Evolutionary conservation across 1,140 invertebrate species (phyloP), one percentile per base, ranked within the genome.

Genomic region (Mesaphorura yosii): DNA sequence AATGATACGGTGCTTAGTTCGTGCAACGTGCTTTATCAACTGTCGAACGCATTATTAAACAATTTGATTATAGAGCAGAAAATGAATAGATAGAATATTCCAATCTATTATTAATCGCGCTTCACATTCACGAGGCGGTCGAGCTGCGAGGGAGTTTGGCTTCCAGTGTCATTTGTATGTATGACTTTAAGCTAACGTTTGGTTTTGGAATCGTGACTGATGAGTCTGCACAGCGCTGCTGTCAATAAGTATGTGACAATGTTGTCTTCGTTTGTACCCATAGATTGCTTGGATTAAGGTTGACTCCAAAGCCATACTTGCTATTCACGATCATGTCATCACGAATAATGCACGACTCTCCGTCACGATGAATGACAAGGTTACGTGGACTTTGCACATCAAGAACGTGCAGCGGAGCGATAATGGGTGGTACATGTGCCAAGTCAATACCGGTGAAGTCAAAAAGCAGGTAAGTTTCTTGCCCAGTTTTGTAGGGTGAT

Each of bases 381-480:
- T 86, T 65, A 88, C 85, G 59, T 90, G 87, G 87, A 87, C 84
- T 38, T 74, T 91, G 47, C 83, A 83, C 68, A 88, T 91, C 64
- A 76, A 80, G 57, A 77, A 79, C 58, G 86, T 88, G 37, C 80
- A 82, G 64, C 75, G 84, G 62, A 83, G 84, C 64, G 89, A 94
- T 72, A 72, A 84, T 38, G 55, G 55, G 6, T 55, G 52, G 64
- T 87, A 88, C 66, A 91, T 90, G 84, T 92, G 88, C 72, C 89
- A 93, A 76, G 82, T 92, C 64, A 90, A 92, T 69, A 88, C 89
- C 54, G 83, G 91, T 70, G 88, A 88, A 15, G 90, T 93, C 85
- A 87, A 87, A 72, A 86, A 83, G 73, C 86, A 88, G 78, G 86
- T 88, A 67, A 78, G 72, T 62, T 46, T 27, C 37, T 20, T 23